Percentiles rank a stretch among this genome's conserved stretches.
These are phyloP conservation scores for Acanthurus leucopareius DNA, from an alignment of 2,797 vertebrate species.

Conservation along the genomic window DNA sequence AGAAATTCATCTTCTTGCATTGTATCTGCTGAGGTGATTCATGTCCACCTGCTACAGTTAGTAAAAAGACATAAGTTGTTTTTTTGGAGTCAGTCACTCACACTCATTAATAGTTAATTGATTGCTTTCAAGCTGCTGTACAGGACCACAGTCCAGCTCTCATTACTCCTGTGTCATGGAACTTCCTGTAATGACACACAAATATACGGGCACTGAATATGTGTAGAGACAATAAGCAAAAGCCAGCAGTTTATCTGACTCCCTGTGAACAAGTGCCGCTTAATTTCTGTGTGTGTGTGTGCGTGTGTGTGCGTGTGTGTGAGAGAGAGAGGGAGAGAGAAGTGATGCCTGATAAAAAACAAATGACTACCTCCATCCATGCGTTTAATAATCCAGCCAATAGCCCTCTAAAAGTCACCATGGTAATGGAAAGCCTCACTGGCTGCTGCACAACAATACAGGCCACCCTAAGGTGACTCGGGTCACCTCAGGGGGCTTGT, in stretches of 20 bases:
- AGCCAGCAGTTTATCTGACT: neutral
- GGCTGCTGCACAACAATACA: slow-evolving; percentile 46
- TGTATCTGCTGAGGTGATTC: slow-evolving; percentile 38
- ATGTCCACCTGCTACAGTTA: slow-evolving; percentile 32
- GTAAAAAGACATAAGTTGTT: neutral
- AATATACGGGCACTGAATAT: neutral
- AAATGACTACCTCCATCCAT: slow-evolving; percentile 45
- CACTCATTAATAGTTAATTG: slow-evolving; percentile 41
- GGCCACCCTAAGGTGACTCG: slow-evolving; percentile 46
- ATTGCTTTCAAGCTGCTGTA: slow-evolving; percentile 33
- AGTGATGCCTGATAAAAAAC: slow-evolving; percentile 32
- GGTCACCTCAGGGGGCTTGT: slow-evolving; percentile 47
- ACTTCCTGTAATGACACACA: slow-evolving; percentile 24
- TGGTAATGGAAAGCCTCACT: slow-evolving; percentile 53
- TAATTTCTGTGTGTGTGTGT: neutral
- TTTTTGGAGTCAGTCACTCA: slow-evolving; percentile 15
- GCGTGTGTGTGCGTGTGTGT: neutral
- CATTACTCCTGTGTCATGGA: slow-evolving; percentile 39
- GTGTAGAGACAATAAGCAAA: slow-evolving; percentile 20
- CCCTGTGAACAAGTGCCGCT: neutral
- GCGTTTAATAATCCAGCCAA: slow-evolving; percentile 18
- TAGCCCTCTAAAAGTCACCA: slow-evolving; percentile 36
- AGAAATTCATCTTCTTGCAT: slow-evolving; percentile 3
- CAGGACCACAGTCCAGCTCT: slow-evolving; percentile 6
- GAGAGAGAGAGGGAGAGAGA: neutral